These are phyloP conservation scores for Aleiodes leptofemur DNA, from an alignment of 2,888 invertebrate species.

Conservation along the genomic window DNA sequence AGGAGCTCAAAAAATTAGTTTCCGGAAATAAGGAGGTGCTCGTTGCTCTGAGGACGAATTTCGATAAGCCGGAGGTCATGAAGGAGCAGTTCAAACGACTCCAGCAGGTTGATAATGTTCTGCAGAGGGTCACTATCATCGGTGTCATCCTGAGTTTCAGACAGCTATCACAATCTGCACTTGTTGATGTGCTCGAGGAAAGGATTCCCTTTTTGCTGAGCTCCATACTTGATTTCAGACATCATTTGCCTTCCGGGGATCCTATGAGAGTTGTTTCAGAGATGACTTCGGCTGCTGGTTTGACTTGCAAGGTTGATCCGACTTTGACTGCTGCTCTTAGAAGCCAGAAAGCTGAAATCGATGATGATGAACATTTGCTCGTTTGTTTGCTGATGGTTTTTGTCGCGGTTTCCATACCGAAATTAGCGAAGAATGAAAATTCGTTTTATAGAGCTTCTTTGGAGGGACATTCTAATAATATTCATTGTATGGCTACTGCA, in stretches of 20 bases:
- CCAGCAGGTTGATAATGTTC: constrained; percentile 94
- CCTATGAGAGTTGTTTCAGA: constrained; percentile 95
- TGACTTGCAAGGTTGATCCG: constrained; percentile 96
- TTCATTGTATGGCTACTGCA: constrained; percentile 98
- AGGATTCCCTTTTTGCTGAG: constrained; percentile 97
- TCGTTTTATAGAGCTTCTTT: constrained; percentile 92
- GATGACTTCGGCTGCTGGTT: constrained; percentile 97
- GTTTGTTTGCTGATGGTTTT: constrained; percentile 99
- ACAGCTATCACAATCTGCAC: constrained; percentile 93
- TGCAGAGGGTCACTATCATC: constrained; percentile 98
- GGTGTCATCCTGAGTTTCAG: constrained; percentile 98
- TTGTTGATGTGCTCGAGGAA: constrained; percentile 94
- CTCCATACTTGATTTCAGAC: constrained; percentile 95
- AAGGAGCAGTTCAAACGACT: constrained; percentile 94
- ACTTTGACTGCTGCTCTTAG: constrained; percentile 93
- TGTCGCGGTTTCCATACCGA: constrained; percentile 97
- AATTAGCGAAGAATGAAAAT: constrained; percentile 92
- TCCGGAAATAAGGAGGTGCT: constrained; percentile 95
- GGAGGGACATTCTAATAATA: constrained; percentile 98
- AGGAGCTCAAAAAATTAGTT: constrained; percentile 95
- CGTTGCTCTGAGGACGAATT: constrained; percentile 93
- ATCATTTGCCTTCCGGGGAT: constrained; percentile 93
- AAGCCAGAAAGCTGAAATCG: constrained; percentile 90
- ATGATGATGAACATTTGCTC: constrained; percentile 94
- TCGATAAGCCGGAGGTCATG: constrained; percentile 99